Percentiles rank a stretch among this genome's conserved stretches.
phyloP scores from a whole-genome alignment of 2,113 vertebrate species.

The Heterotilapia buettikoferi region DNA sequence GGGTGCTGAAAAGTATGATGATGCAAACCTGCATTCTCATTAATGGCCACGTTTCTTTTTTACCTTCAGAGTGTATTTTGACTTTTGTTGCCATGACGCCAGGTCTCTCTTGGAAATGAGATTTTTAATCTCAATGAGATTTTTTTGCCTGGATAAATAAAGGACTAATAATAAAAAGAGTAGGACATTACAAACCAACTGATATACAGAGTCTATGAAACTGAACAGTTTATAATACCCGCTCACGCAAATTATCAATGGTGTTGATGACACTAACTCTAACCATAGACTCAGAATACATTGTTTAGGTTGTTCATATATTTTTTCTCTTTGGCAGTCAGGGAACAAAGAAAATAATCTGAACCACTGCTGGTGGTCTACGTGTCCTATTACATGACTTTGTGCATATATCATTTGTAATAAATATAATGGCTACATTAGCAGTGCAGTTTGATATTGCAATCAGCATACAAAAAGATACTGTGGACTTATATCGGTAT shows the following conservation, averaged over 20 bases:
- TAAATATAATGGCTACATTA: not conserved
- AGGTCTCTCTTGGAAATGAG: too few species aligned
- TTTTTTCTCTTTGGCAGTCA: not conserved
- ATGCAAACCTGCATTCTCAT: not conserved
- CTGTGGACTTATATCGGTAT: not conserved
- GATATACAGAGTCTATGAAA: not conserved
- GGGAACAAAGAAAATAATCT: not conserved
- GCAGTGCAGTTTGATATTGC: not conserved
- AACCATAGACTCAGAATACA: not conserved
- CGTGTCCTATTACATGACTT: not conserved
- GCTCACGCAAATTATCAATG: not conserved
- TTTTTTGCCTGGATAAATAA: too few species aligned
- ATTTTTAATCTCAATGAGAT: too few species aligned
- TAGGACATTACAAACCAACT: not conserved
- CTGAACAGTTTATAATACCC: not conserved
- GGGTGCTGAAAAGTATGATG: not conserved
- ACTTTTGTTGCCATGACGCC: too few species aligned
- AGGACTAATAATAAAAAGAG: too few species aligned
- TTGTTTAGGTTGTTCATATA: not conserved
- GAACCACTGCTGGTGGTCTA: not conserved
- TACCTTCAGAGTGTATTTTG: not conserved
- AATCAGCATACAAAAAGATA: not conserved
- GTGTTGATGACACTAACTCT: not conserved
- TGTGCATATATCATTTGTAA: not conserved
- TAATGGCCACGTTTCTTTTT: not conserved